Evolutionary conservation across 2,888 invertebrate species (phyloP).

Genomic region (Amphipyra tragopoginis): DNA sequence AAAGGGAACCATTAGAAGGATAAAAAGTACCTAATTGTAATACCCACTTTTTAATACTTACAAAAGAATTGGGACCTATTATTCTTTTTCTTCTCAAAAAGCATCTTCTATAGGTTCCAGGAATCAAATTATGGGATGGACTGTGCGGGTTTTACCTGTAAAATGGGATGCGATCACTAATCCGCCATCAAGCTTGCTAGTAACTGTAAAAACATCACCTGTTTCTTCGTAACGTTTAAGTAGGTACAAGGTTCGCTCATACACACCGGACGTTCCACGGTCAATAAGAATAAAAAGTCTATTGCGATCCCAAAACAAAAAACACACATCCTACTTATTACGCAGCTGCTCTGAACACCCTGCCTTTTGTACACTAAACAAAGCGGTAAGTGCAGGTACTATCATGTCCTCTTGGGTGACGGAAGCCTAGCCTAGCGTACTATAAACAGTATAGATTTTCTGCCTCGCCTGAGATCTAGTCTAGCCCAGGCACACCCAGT

Average conservation of each 20-base stretch:
- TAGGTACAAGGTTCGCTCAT: slow-evolving; percentile 3
- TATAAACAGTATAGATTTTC: slow-evolving; percentile 44
- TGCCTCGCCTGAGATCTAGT: slow-evolving; percentile 27
- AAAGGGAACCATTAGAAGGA: no score
- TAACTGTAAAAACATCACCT: slow-evolving; percentile 36
- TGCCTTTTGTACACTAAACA: slow-evolving; percentile 29
- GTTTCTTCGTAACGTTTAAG: slow-evolving; percentile 25
- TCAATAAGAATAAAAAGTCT: slow-evolving; percentile 29
- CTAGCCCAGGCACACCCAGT: slow-evolving; percentile 34
- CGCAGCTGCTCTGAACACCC: slow-evolving; percentile 37
- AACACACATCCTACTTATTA: slow-evolving; percentile 31
- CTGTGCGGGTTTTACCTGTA: no score
- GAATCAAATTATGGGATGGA: no score
- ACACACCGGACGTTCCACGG: slow-evolving; percentile 36
- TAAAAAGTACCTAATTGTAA: no score
- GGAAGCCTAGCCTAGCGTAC: slow-evolving; percentile 11
- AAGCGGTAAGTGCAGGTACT: slow-evolving; percentile 35
- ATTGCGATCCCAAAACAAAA: slow-evolving; percentile 32
- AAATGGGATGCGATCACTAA: slow-evolving; percentile 10
- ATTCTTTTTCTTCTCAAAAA: no score
- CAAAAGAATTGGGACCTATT: no score
- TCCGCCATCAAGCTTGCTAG: slow-evolving; percentile 2
- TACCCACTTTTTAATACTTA: no score
- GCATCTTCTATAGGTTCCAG: no score
- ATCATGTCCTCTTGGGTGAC: slow-evolving; percentile 33